These are phyloP conservation scores for Carabus problematicus DNA, from an alignment of 2,888 invertebrate genomes.

Conservation along the genomic window DNA sequence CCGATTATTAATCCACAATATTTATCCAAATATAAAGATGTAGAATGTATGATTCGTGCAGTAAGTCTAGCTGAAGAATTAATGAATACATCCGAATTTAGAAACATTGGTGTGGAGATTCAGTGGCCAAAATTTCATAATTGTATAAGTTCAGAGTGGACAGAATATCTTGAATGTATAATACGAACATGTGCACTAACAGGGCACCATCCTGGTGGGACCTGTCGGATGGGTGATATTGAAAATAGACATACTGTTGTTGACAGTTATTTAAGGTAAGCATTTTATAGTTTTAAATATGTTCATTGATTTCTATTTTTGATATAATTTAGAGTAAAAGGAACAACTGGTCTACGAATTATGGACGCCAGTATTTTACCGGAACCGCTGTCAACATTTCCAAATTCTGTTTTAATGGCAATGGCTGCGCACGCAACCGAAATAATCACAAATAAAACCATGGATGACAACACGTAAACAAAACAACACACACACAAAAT, in stretches of 20 bases:
- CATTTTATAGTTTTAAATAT: not conserved
- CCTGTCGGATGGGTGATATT: constrained; percentile 71
- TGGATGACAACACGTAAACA: constrained; percentile 36
- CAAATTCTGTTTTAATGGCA: constrained; percentile 72
- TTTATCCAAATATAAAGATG: constrained; percentile 67
- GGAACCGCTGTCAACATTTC: constrained; percentile 76
- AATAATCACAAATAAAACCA: constrained; percentile 58
- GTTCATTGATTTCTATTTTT: constrained; percentile 43
- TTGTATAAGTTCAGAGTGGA: constrained; percentile 63
- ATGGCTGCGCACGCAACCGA: constrained; percentile 72
- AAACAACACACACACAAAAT: not conserved
- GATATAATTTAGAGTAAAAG: constrained; percentile 65
- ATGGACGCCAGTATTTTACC: constrained; percentile 86
- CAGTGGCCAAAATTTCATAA: constrained; percentile 71
- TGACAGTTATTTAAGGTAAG: constrained; percentile 69
- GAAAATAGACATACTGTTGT: constrained; percentile 65
- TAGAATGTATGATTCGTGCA: constrained; percentile 69
- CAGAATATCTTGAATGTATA: constrained; percentile 70
- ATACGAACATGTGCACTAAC: constrained; percentile 70
- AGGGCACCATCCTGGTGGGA: constrained; percentile 83
- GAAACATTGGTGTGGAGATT: constrained; percentile 66
- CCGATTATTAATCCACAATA: constrained; percentile 81
- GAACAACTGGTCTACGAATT: constrained; percentile 70
- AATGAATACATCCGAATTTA: constrained; percentile 65
- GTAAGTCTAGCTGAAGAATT: constrained; percentile 66